Evolutionary conservation across 2,113 vertebrate species (phyloP), one percentile per base, ranked within the genome.

Genomic region (Festucalex cinctus): DNA sequence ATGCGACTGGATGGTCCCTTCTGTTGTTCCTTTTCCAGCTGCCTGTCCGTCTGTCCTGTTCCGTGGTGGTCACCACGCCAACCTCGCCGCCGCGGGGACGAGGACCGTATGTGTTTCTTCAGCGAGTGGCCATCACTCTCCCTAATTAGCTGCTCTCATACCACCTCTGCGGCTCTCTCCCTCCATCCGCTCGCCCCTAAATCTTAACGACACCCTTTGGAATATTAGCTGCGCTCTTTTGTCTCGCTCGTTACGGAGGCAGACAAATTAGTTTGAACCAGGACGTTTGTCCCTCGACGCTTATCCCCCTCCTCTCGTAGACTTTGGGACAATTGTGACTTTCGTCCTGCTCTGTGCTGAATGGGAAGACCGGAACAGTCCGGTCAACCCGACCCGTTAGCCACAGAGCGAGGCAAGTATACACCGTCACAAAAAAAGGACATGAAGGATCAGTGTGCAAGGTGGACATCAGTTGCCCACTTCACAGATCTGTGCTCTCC

Each of bases 91-190:
- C 80, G 78, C 74, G 67, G 85, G 80, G 86, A 93, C 76, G 90
- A 92, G 92, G 94, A 93, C 78, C 89, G 84, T 88, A 76, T 86
- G 80, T 85, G 94, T 85, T 86, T 91, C 90, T 87, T 90, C 93
- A 93, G 89, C 91, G 93, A 96, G 32, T 95, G 93, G 88, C 94
- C 90, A 96, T 97, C 92, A 92, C 88, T 95, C 93, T 93, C 91
- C 83, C 92, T 96, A 97, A 97, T 97, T 97, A 96, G 93, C 89
- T 76, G 87, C 91, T 94, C 92, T 93, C 91, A 94, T 96, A 95
- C 93, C 92, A 92, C 93, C 91, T 93, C 79, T 87, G 93, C 78
- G 93, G 88, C 88, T 92, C 87, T 92, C 86, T 88, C 84, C 24
- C 85, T 88, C 83, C 81, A 85, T 89, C 51, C 84, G 87, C 88